Percentiles rank a stretch among this genome's conserved stretches.
phyloP scores from a whole-genome alignment of 2,888 invertebrate genomes.

The Molanna angustata region DNA sequence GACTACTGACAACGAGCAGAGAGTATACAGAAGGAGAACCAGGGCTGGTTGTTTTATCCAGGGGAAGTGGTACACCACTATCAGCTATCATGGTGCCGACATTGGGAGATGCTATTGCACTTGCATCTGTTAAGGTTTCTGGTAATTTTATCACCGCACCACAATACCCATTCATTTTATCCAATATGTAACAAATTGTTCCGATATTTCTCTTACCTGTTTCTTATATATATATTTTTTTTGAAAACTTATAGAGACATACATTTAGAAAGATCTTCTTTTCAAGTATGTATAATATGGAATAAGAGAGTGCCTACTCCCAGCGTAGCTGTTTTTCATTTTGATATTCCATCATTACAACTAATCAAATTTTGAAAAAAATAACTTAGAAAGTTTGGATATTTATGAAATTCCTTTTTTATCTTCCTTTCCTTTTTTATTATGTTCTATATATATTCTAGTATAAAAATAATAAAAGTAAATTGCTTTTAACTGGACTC shows the following conservation, averaged over 20 bases:
- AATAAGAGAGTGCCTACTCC: no score
- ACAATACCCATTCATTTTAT: not conserved
- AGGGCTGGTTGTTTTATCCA: no score
- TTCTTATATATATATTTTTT: not conserved
- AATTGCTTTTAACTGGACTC: no score
- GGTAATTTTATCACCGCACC: slow-evolving; percentile 42
- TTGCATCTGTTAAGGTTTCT: slow-evolving; percentile 50
- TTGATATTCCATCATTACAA: no score
- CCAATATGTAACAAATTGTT: not conserved
- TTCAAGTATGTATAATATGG: not conserved
- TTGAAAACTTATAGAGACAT: not conserved
- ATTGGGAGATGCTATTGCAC: slow-evolving; percentile 47
- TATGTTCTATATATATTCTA: no score
- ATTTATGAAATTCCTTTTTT: no score
- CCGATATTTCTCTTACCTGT: not conserved
- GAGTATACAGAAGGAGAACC: slow-evolving; percentile 38
- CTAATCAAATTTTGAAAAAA: no score
- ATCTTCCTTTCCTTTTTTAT: no score
- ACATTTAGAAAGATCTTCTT: not conserved
- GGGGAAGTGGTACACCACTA: slow-evolving; percentile 44
- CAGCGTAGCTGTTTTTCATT: no score
- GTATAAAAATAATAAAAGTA: no score
- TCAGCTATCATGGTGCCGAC: slow-evolving; percentile 54
- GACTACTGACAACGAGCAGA: slow-evolving; percentile 15
- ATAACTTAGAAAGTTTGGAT: no score